A percentile compares a stretch with the other conserved stretches of the same genome.
Evolutionary conservation across 2,797 vertebrate species (phyloP).

Genomic region (Pempheris klunzingeri): DNA sequence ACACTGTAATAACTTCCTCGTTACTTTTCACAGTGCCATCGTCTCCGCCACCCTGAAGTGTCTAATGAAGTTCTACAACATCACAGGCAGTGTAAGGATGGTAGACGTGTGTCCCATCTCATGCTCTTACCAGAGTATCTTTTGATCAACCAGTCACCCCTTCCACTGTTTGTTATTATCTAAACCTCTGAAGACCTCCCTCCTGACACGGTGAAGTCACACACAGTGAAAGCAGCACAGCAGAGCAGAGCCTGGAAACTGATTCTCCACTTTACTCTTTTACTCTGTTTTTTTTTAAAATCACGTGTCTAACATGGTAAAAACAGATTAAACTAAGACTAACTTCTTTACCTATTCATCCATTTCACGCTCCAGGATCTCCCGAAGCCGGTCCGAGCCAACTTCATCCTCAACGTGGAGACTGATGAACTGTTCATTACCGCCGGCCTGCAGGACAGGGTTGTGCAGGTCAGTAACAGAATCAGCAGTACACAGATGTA

Average conservation of each 20-base stretch:
- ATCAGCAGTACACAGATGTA: neutral
- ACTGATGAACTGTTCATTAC: slow-evolving; percentile 90
- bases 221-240: neutral
- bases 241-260: neutral
- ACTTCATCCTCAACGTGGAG: slow-evolving; percentile 90
- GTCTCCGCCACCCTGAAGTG: slow-evolving; percentile 89
- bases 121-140: too few relatives aligned
- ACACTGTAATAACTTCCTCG: neutral
- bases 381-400: slow-evolving; percentile 85
- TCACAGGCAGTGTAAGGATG: slow-evolving; percentile 84
- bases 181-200: neutral
- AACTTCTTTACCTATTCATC: too few relatives aligned
- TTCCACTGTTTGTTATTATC: neutral
- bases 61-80: slow-evolving; percentile 90
- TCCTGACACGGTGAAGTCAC: neutral
- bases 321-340: too few relatives aligned
- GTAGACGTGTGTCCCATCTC: neutral
- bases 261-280: too few relatives aligned
- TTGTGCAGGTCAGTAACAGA: slow-evolving; percentile 84
- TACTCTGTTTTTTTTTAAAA: neutral
- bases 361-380: slow-evolving; percentile 80
- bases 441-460: slow-evolving; percentile 89
- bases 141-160: neutral
- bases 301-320: neutral
- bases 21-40: slow-evolving; percentile 89